Base-by-base conservation (phyloP, 2,797 vertebrate genomes). In the Coracias cyanogaster region DNA sequence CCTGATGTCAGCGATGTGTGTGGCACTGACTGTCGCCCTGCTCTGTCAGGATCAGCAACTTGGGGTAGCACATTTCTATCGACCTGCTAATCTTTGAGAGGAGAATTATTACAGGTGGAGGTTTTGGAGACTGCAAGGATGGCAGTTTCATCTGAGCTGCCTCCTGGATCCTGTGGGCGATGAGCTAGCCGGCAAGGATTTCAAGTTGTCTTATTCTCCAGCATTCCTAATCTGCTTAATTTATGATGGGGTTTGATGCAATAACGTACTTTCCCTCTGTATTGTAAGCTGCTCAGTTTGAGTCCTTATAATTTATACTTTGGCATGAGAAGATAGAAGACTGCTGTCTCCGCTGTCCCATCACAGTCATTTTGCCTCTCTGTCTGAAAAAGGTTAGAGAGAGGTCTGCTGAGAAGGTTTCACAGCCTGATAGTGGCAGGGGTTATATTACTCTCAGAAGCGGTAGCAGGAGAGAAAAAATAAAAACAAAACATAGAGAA, bases 221-320 rank as follows among this genome's bases (percentile, higher is more conserved):
- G 29, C 15, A 11, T 90, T 96, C 58, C 15, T 87, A 78, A 95
- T 89, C 55, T 88, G n/a, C 16, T 93, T 87, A 37, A 25, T 86
- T 79, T 69, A n/a, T 51, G 20, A 29, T 55, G 55, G 28, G 19
- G 37, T 55, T 69, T 88, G 77, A 91, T 80, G n/a, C 41, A 81
- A n/a, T 46, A 74, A 72, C 76, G 16, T 60, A n/a, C 29, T 70
- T 74, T 49, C 15, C 29, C 45, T 88, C 52, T 13, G 17, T 62
- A 48, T 46, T 73, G 64, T 71, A 92, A 46, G 24, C 45, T 67
- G 17, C 54, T 73, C 48, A 33, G 12, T 73, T 89, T 79, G 49
- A 82, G 45, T 79, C 28, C 14, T 89, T 85, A 65, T 4, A 82
- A 28, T 82, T 92, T 86, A 65, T 69, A 66, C 62, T 51, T 89